Percentiles rank a stretch among this genome's conserved stretches.
These are phyloP conservation scores for Athene noctua DNA, from an alignment of 2,113 vertebrate species.

Conservation along the genomic window DNA sequence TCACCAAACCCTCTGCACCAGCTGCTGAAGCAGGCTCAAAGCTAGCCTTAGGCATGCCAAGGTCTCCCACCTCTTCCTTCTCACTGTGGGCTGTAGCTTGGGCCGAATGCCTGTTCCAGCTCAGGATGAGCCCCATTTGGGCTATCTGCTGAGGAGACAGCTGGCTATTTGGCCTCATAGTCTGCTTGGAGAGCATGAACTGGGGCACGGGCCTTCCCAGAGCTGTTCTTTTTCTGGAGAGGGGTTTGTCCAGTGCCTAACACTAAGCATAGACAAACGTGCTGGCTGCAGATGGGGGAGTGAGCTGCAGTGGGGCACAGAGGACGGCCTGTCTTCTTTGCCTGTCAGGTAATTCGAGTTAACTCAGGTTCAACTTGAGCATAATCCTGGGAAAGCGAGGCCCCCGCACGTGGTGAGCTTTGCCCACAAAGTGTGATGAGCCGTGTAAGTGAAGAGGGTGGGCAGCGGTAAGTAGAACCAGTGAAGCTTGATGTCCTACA, in stretches of 20 bases:
- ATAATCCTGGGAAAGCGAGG: not conserved
- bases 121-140: not conserved
- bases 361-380: not conserved
- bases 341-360: not conserved
- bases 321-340: not conserved
- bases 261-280: not conserved
- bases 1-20: not conserved
- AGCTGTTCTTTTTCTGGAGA: not conserved
- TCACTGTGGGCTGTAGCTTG: not conserved
- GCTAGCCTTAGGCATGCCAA: not conserved
- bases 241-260: not conserved
- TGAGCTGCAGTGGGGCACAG: not conserved
- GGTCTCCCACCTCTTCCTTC: not conserved
- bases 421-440: not conserved
- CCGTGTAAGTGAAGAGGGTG: not conserved
- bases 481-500: not conserved
- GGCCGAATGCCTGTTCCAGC: not conserved
- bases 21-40: not conserved
- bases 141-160: not conserved
- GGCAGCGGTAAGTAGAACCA: not conserved
- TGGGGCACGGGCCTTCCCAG: not conserved
- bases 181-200: not conserved
- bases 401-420: not conserved
- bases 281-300: not conserved
- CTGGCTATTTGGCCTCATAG: not conserved